Evolutionary conservation across 37 sponge, comb jelly and placozoan genomes (phyloP), one percentile per base, ranked within the genome.

Genomic region (Aphrocallistes beatrix): DNA sequence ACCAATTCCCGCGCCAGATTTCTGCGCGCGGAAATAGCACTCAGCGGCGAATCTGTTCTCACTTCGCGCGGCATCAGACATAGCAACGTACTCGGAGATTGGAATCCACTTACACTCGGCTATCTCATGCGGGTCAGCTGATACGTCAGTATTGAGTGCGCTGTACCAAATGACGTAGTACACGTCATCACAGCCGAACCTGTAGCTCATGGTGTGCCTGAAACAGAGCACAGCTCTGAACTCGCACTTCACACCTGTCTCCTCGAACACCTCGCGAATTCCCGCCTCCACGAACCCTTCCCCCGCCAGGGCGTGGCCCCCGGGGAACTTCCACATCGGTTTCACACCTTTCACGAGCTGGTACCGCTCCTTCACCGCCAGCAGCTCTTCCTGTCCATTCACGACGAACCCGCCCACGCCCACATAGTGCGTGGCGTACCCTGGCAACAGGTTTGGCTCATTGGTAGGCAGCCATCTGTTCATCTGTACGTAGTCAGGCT

Each of bases 361-460:
- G 89, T 82, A 92, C 38, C 85, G 87, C 81, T 95, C 93, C 49
- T 92, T 94, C 0, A 95, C 82, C 38, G 89, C 49, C 30, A 95
- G 82, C 0, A 95, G 81, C 85, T 95, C 88, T 51, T 89, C 81
- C 16, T 88, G 86, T 0, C 88, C 88, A 81, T 95, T 93, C 34
- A 95, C 90, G 37, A 95, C 96, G 81, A 93, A 85, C 1, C 96
- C 96, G 37, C 87, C 93, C 23, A 90, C 96, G 37, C 96, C 96
- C 39, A 93, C 83, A 51, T 89, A 90, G 85, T 90, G 91, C 32
- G 86, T 84, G 9, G 96, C 96, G 84, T 90, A 95, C 28, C 37
- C 3, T 0, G 96, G 96, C 0, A 95, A 89, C n/a, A 84, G 85
- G 37, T 88, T 90, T 16, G 86, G 87, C 82, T 92, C 89, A 10